Percentiles rank a stretch among this genome's conserved stretches.
phyloP scores from a whole-genome alignment of 2,113 vertebrate genomes.

The Eonycteris spelaea region DNA sequence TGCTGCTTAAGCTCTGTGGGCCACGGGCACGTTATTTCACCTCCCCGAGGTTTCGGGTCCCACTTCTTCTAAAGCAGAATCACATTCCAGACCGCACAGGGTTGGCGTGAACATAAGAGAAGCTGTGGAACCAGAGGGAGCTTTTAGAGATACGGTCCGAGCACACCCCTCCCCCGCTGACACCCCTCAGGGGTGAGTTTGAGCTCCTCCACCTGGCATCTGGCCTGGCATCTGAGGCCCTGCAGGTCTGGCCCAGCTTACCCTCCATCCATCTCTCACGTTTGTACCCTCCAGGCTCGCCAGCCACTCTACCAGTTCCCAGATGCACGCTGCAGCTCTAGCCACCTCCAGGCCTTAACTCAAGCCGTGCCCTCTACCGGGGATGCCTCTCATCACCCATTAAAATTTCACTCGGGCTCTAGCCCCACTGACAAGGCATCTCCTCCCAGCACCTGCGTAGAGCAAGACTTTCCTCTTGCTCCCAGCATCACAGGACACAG shows the following conservation, averaged over 20 bases:
- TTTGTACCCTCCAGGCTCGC: background rate
- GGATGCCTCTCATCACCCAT: background rate
- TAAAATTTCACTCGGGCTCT: background rate
- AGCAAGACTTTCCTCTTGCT: background rate
- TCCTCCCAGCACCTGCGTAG: background rate
- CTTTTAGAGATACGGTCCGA: background rate
- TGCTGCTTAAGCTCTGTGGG: background rate
- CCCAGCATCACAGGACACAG: background rate
- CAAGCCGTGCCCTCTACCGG: background rate
- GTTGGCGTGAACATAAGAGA: background rate
- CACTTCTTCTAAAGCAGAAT: background rate
- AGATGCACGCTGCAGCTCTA: background rate
- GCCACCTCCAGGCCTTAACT: background rate
- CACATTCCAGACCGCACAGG: background rate
- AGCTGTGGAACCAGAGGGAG: background rate
- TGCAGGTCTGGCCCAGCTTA: background rate
- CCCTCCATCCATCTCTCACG: background rate
- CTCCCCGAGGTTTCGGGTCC: background rate
- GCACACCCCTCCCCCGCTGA: no score
- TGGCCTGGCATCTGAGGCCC: background rate
- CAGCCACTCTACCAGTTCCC: background rate
- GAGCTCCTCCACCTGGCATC: no score
- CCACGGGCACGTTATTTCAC: background rate
- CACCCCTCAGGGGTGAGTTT: background rate
- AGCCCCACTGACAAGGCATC: background rate